phyloP scores from a whole-genome alignment of 2,113 vertebrate species.

The Microcebus murinus region DNA sequence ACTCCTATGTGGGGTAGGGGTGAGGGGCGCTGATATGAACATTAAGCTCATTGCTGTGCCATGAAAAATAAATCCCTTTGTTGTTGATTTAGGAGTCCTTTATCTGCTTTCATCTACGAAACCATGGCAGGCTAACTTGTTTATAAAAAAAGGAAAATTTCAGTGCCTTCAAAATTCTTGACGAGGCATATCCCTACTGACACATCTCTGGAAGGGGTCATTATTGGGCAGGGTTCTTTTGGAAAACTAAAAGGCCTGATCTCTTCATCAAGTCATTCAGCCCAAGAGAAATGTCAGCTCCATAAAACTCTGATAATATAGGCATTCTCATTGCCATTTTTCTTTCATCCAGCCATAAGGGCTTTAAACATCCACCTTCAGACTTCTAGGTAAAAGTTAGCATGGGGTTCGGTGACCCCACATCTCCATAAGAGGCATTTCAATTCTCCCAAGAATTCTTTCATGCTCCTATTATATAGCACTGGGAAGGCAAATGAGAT shows the following conservation, averaged over 20 bases:
- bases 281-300: accelerated
- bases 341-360: neutral
- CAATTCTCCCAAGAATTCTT: neutral
- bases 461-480: neutral
- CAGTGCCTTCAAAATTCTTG: neutral
- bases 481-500: neutral
- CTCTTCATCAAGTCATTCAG: neutral
- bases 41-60: neutral
- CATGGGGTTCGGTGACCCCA: neutral
- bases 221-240: neutral
- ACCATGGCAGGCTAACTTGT: neutral
- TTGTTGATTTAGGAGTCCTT: neutral
- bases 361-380: no score
- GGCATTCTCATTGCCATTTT: neutral
- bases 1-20: accelerated
- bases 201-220: neutral
- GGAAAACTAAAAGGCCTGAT: neutral
- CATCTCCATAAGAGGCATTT: neutral
- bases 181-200: neutral
- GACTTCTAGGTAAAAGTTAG: neutral
- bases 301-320: neutral
- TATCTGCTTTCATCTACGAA: neutral
- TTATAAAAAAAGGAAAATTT: neutral
- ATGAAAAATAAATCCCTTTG: neutral
- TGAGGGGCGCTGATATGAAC: neutral